Evolutionary conservation across 2,888 invertebrate species (phyloP), one percentile per base, ranked within the genome.

Genomic region (Ormyrus labotus): DNA sequence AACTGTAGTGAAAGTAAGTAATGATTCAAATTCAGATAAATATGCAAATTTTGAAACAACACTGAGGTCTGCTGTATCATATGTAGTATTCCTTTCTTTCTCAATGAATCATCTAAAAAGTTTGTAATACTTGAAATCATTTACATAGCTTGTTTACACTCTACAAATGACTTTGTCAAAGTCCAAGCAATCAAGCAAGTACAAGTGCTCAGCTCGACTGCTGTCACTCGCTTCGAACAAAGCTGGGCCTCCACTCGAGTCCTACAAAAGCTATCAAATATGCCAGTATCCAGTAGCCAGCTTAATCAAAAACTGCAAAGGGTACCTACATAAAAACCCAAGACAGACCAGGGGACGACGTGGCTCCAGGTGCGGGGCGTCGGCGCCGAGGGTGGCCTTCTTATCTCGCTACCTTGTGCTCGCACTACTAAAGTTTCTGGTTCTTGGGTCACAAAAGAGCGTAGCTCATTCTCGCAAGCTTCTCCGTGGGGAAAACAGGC

Each of bases 291-390:
- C 4, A 0, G 34, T 34, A 34, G 34, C 2, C 3, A 34, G 34
- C 34, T 34, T 34, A 34, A 34, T 34, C 34, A 34, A 34, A 34
- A 34, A 34, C 34, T 34, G 34, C 34, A 34, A 34, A 4, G 34
- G 34, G 10, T 73, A 68, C 65, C 13, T 78, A 67, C 72, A 73
- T 73, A 74, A 75, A 68, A 67, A 53, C 67, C 75, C 53, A 51
- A 51, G 57, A n/a, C 50, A 65, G 67, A 67, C 67, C 48, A 65
- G 55, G 13, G 10, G 51, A 61, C 10, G 60, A n/a, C 34, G 34
- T 34, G 34, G 34, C 34, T 34, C 34, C 47, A 45, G 45, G 13
- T 13, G 19, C 61, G 7, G 9, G 61, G 61, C 61, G 61, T 13
- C 55, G 55, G 13, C 57, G 57, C 13, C 57, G 57, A n/a, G 11